phyloP scores from a whole-genome alignment of 1,140 invertebrate genomes.

The Drosophila prosaltans region DNA sequence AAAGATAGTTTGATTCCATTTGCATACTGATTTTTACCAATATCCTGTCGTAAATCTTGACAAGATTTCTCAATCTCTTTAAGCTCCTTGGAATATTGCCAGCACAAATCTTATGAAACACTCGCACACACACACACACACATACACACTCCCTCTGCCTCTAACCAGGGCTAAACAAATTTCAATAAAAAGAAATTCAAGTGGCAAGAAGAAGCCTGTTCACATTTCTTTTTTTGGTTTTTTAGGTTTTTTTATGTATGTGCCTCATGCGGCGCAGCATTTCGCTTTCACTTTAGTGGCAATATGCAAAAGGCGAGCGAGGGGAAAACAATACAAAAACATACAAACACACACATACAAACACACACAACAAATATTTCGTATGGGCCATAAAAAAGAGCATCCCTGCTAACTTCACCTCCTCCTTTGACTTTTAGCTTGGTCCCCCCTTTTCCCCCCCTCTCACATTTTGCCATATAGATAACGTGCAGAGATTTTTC shows the following conservation, averaged over 20 bases:
- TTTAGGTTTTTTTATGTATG: conserved; percentile 50
- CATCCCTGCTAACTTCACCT: conserved; percentile 2
- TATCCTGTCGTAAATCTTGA: conserved; percentile 17
- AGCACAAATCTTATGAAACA: conserved; percentile 18
- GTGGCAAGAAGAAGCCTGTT: conserved; percentile 42
- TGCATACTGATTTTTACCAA: conserved; percentile 18
- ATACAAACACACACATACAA: conserved; percentile 47
- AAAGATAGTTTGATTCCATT: conserved; percentile 15
- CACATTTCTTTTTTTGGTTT: neutral
- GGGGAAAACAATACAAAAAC: conserved; percentile 20
- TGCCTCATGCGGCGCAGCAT: conserved; percentile 60
- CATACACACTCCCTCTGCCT: conserved; percentile 9
- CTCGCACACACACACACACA: conserved; percentile 4
- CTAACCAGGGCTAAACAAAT: conserved; percentile 60
- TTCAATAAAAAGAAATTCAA: conserved; percentile 78
- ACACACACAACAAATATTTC: conserved; percentile 59
- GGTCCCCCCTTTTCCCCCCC: no score
- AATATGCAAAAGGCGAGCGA: conserved; percentile 63
- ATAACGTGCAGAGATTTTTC: conserved; percentile 54
- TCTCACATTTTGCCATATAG: conserved; percentile 19
- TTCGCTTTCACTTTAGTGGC: conserved; percentile 70
- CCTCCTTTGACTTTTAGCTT: neutral
- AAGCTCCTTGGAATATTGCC: conserved; percentile 13
- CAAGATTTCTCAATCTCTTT: conserved; percentile 23
- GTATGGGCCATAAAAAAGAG: conserved; percentile 69